phyloP scores from a whole-genome alignment of 1,140 invertebrate species.

The Caenorhabditis brenneri region DNA sequence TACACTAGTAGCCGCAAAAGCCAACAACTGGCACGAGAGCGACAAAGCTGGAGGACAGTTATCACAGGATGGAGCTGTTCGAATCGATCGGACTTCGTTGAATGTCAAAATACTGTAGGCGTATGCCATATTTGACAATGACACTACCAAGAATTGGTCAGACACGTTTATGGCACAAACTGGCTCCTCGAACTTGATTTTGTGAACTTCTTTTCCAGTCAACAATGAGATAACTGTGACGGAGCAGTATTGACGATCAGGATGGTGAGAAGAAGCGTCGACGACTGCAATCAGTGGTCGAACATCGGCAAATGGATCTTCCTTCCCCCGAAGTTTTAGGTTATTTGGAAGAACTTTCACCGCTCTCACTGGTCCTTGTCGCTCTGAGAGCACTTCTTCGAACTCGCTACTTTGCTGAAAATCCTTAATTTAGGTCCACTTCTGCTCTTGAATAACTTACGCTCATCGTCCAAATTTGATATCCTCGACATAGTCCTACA shows the following conservation, averaged over 20 bases:
- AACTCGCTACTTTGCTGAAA: conserved; percentile 72
- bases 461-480: conserved; percentile 66
- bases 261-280: conserved; percentile 66
- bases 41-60: conserved; percentile 81
- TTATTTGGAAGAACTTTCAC: conserved; percentile 70
- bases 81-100: conserved; percentile 84
- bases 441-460: conserved; percentile 47
- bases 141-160: conserved; percentile 78
- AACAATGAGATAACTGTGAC: conserved; percentile 87
- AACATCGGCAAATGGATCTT: conserved; percentile 38
- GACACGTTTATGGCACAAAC: conserved; percentile 82
- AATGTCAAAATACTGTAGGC: conserved; percentile 87
- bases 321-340: not conserved
- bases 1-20: conserved; percentile 81
- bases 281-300: conserved; percentile 66
- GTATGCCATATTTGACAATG: conserved; percentile 86
- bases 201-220: conserved; percentile 80
- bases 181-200: conserved; percentile 88
- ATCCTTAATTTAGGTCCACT: not conserved
- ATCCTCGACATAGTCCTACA: conserved; percentile 66
- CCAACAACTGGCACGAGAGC: conserved; percentile 80
- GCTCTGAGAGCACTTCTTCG: conserved; percentile 73
- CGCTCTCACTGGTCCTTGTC: conserved; percentile 72
- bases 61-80: conserved; percentile 74
- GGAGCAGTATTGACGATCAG: conserved; percentile 82